Conservation (phyloP, 2,113 vertebrate species). For the Ibidorhyncha struthersii region DNA sequence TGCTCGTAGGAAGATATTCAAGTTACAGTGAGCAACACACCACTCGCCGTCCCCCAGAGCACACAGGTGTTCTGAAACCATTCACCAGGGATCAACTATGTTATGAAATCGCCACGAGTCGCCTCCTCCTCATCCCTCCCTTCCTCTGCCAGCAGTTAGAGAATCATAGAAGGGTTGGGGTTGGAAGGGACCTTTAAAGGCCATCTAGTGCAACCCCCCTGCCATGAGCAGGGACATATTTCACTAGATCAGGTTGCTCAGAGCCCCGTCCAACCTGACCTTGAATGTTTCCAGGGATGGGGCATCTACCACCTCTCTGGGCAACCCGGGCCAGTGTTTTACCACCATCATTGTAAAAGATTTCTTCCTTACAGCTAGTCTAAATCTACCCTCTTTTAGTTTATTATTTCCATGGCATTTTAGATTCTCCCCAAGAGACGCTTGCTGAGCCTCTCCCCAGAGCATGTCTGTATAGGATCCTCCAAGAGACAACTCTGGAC, state of each 20-base stretch:
- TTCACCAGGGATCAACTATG: neutral
- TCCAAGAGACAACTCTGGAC: neutral
- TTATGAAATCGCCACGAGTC: neutral
- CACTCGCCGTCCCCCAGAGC: neutral
- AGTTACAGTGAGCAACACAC: neutral
- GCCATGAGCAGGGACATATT: neutral
- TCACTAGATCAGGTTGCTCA: neutral
- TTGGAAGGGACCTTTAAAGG: neutral
- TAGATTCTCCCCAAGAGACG: neutral
- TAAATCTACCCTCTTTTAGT: too few species aligned
- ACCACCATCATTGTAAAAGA: too few species aligned
- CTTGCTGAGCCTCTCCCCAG: neutral
- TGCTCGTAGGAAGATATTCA: neutral
- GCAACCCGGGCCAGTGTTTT: too few species aligned
- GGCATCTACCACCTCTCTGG: neutral
- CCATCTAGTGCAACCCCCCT: neutral
- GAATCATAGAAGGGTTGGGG: neutral
- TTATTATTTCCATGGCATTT: neutral
- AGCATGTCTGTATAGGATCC: neutral
- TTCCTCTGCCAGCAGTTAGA: neutral
- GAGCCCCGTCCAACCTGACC: neutral
- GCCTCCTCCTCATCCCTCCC: neutral
- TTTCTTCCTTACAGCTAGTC: too few species aligned
- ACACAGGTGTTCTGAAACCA: neutral
- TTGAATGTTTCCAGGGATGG: neutral